Percentiles rank a stretch among this genome's conserved stretches.
Evolutionary conservation across 2,888 invertebrate species (phyloP).

Genomic region (Coleophora flavipennella): DNA sequence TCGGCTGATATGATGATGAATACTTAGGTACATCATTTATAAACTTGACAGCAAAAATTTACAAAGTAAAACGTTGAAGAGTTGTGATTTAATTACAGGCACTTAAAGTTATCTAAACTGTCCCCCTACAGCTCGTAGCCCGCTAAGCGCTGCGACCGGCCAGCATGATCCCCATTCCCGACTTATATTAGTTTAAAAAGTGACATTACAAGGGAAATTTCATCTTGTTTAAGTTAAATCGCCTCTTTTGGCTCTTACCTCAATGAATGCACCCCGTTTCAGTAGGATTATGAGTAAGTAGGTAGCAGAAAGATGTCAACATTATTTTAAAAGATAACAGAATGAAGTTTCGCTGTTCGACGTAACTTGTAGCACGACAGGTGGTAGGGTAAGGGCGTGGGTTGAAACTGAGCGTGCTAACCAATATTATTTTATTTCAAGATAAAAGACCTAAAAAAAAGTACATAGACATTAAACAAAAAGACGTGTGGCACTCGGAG

Average conservation of each 20-base stretch:
- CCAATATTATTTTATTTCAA: no score
- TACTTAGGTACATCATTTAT: no score
- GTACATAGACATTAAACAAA: no score
- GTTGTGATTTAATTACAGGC: slow-evolving; percentile 14
- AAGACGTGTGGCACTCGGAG: no score
- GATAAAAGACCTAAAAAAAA: no score
- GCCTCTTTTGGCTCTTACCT: slow-evolving; percentile 34
- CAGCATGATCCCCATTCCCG: slow-evolving; percentile 1
- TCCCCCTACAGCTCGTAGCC: slow-evolving; percentile 15
- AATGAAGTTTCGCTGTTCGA: not conserved
- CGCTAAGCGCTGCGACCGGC: not conserved
- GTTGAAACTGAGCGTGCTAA: no score
- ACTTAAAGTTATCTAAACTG: slow-evolving; percentile 27
- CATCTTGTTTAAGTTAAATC: slow-evolving; percentile 44
- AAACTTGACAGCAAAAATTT: no score
- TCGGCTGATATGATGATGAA: no score
- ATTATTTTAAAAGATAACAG: not conserved
- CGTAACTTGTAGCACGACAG: no score
- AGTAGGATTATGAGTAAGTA: slow-evolving; percentile 10
- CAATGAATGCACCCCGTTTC: slow-evolving; percentile 26
- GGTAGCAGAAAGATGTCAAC: slow-evolving; percentile 9
- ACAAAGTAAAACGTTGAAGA: not conserved
- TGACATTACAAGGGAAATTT: slow-evolving; percentile 43
- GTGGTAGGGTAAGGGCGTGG: no score
- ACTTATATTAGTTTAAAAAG: slow-evolving; percentile 35